Evolutionary conservation across 2,113 vertebrate species (phyloP).

Genomic region (Pteruthius melanotis): DNA sequence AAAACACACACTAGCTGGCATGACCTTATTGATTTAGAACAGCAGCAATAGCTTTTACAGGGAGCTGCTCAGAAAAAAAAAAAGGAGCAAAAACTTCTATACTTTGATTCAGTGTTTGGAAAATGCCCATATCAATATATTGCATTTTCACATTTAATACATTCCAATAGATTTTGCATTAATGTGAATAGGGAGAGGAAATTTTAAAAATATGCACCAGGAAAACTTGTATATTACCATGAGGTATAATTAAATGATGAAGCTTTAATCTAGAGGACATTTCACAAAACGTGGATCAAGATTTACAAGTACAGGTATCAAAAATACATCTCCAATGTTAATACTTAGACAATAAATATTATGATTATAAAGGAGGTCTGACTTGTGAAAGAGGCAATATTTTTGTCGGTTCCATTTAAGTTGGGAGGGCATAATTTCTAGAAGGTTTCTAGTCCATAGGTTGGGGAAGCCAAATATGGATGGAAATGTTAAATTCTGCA

Average conservation of each 20-base stretch:
- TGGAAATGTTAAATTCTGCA: neutral
- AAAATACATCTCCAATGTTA: neutral
- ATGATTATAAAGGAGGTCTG: neutral
- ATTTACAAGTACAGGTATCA: neutral
- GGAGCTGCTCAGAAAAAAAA: neutral
- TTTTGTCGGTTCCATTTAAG: neutral
- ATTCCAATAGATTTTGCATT: neutral
- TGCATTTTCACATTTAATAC: neutral
- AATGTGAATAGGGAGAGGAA: rapidly evolving
- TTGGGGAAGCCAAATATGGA: neutral
- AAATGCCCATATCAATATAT: neutral
- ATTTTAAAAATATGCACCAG: neutral
- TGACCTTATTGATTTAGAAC: constrained; percentile 27
- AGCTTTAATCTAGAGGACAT: neutral
- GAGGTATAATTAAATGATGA: neutral
- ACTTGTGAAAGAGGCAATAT: neutral
- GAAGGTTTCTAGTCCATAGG: neutral
- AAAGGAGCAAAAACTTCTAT: neutral
- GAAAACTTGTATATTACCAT: neutral
- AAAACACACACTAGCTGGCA: neutral
- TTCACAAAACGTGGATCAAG: neutral
- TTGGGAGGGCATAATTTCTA: neutral
- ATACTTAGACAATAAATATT: neutral
- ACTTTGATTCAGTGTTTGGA: neutral
- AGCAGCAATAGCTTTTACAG: neutral